These are phyloP conservation scores for Catharus fuscescens DNA, from an alignment of 2,113 vertebrate species.

Conservation along the genomic window DNA sequence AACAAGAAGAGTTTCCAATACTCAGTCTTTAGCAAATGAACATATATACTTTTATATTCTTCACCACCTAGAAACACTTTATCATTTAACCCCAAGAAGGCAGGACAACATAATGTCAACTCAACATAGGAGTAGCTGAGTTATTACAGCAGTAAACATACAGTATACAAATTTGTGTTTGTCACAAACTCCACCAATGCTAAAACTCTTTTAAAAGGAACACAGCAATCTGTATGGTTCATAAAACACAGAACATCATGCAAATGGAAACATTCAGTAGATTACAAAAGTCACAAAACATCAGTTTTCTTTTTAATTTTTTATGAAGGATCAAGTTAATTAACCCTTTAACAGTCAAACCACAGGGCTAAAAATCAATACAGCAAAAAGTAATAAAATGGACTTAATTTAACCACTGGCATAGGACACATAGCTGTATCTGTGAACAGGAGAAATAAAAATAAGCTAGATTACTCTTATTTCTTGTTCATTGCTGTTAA, in stretches of 20 bases:
- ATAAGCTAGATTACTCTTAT: slow-evolving; percentile 52
- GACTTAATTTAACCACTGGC: slow-evolving; percentile 37
- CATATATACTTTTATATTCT: slow-evolving; percentile 62
- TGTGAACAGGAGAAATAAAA: neutral
- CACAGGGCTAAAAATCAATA: slow-evolving; percentile 59
- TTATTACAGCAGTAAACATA: slow-evolving; percentile 69
- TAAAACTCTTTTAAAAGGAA: slow-evolving; percentile 71
- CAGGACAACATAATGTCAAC: slow-evolving; percentile 67
- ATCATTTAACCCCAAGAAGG: slow-evolving; percentile 68
- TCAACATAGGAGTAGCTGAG: slow-evolving; percentile 62
- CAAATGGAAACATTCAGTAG: slow-evolving; percentile 75
- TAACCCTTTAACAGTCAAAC: slow-evolving; percentile 73
- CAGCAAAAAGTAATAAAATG: slow-evolving; percentile 42
- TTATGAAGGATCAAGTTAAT: slow-evolving; percentile 63
- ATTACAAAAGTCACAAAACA: slow-evolving; percentile 75
- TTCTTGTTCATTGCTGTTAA: slow-evolving; percentile 30
- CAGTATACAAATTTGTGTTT: slow-evolving; percentile 67
- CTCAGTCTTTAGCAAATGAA: slow-evolving; percentile 66
- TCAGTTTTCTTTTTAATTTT: slow-evolving; percentile 15
- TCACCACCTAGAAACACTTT: slow-evolving; percentile 70
- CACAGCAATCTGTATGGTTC: slow-evolving; percentile 53
- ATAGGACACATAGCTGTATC: slow-evolving; percentile 16
- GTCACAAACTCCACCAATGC: slow-evolving; percentile 65
- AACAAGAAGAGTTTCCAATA: slow-evolving; percentile 63
- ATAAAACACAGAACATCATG: slow-evolving; percentile 68